Evolutionary conservation across 2,113 vertebrate species (phyloP).

Genomic region (Myrmophylax atrothorax): DNA sequence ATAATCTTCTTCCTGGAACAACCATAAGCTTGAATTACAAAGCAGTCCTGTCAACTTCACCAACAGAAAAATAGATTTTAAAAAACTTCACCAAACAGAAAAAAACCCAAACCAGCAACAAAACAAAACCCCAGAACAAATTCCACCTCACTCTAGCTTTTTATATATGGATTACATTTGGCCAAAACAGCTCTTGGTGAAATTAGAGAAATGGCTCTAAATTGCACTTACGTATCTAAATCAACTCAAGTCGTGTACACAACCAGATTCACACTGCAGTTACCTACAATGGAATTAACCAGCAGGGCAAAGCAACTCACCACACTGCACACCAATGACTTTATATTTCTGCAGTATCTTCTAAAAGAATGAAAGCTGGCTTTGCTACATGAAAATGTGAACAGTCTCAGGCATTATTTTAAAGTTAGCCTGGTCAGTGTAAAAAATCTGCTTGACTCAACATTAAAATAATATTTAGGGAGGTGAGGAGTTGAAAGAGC

Average conservation of each 20-base stretch:
- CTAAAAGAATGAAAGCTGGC: neutral
- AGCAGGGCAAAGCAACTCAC: neutral
- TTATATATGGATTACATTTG: neutral
- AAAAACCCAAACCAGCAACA: neutral
- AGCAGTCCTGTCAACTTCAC: neutral
- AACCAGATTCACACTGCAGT: neutral
- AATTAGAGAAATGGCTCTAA: neutral
- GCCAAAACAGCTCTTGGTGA: neutral
- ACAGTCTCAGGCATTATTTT: neutral
- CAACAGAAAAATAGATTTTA: neutral
- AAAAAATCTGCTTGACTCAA: neutral
- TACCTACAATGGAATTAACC: neutral
- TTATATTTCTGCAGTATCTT: neutral
- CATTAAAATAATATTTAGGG: neutral
- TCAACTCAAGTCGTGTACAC: neutral
- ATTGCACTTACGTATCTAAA: neutral
- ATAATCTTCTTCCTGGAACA: constrained; percentile 90
- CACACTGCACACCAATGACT: neutral
- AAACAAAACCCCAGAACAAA: neutral
- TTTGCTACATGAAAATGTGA: neutral
- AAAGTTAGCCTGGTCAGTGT: neutral
- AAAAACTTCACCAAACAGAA: neutral
- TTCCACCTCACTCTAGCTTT: neutral
- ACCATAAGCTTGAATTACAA: neutral
- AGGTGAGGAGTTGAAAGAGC: neutral